phyloP scores from a whole-genome alignment of 2,797 vertebrate species.

The Typhlichthys eigenmanni region DNA sequence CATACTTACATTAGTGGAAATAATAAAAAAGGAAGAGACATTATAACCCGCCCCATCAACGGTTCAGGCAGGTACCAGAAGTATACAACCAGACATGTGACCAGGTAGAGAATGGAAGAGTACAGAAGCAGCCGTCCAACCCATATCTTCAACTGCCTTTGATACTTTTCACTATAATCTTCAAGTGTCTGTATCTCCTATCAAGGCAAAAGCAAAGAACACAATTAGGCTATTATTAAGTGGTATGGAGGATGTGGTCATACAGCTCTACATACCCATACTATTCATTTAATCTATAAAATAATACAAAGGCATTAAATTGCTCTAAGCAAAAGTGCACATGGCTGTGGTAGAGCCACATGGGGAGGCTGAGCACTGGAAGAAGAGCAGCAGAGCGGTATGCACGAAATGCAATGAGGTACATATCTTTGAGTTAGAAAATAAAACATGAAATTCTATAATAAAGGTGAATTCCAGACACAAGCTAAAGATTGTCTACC shows the following conservation, averaged over 20 bases:
- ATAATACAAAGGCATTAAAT: no score
- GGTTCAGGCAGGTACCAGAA: slow-evolving; percentile 93
- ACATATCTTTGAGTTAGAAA: no score
- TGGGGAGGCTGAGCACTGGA: no score
- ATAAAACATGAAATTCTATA: no score
- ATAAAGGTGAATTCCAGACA: no score
- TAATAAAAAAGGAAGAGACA: slow-evolving; percentile 88
- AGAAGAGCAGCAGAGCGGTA: no score
- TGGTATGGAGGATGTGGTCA: background rate
- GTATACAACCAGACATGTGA: slow-evolving; percentile 87
- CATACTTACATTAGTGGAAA: slow-evolving; percentile 95
- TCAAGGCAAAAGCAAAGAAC: background rate
- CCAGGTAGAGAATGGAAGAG: slow-evolving; percentile 86
- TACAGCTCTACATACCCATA: no score
- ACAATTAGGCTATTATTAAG: background rate
- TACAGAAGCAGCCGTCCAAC: slow-evolving; percentile 90
- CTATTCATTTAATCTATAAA: no score
- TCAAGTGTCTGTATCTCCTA: slow-evolving; percentile 91
- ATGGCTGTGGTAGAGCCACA: no score
- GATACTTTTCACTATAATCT: slow-evolving; percentile 93
- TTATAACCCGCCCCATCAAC: slow-evolving; percentile 83
- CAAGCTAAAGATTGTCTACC: no score
- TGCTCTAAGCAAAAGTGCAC: no score
- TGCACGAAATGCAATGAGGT: no score
- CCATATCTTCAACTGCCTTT: slow-evolving; percentile 91